Percentiles rank a stretch among this genome's conserved stretches.
phyloP scores from a whole-genome alignment of 2,888 invertebrate genomes.

The Stenolophus ochropezus region DNA sequence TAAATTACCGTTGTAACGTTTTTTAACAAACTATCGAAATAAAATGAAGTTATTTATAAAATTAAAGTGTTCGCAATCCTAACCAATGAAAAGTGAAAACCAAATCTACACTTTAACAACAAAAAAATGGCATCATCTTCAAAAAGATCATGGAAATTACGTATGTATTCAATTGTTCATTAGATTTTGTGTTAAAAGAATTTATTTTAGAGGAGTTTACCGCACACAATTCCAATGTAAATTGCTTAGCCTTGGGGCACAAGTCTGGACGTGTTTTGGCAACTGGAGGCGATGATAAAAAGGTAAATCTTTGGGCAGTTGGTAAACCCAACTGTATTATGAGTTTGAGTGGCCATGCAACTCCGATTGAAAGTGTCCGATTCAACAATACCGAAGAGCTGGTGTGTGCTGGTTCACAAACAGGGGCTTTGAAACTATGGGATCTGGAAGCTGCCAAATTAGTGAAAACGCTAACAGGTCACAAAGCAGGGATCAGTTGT shows the following conservation, averaged over 20 bases:
- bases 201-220: constrained; percentile 85
- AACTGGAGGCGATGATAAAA: constrained; percentile 97
- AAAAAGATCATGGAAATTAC: constrained; percentile 88
- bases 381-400: constrained; percentile 96
- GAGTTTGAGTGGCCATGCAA: constrained; percentile 95
- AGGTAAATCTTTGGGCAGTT: constrained; percentile 97
- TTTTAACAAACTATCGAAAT: constrained; percentile 52
- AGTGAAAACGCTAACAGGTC: constrained; percentile 92
- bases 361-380: constrained; percentile 94
- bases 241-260: constrained; percentile 91
- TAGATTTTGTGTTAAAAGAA: constrained; percentile 52
- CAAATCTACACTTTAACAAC: constrained; percentile 38
- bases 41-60: constrained; percentile 68
- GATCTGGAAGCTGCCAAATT: constrained; percentile 96
- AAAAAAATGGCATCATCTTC: constrained; percentile 70
- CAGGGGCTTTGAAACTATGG: constrained; percentile 96
- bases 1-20: constrained; percentile 33
- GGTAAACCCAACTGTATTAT: constrained; percentile 96
- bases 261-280: constrained; percentile 93
- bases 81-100: constrained; percentile 63
- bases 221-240: constrained; percentile 91
- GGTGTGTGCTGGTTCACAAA: constrained; percentile 95
- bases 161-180: constrained; percentile 75
- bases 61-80: constrained; percentile 68
- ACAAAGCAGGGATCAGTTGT: constrained; percentile 88